Base-by-base conservation (phyloP, 1,140 invertebrate genomes). In the Drosophila melanogaster region DNA sequence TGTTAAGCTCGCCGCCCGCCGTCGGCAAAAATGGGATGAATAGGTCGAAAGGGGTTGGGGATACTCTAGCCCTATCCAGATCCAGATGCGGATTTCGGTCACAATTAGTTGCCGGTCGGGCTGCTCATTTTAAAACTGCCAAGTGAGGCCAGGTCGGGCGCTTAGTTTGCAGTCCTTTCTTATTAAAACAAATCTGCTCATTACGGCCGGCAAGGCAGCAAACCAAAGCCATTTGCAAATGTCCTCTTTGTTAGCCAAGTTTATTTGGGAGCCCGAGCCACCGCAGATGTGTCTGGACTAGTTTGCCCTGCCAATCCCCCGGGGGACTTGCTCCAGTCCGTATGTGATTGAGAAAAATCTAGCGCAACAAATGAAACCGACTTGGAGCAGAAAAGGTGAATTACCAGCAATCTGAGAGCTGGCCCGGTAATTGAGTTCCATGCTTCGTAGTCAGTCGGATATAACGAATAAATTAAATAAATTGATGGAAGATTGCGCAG, bases 181-280 rank as follows among this genome's bases (percentile, higher is more conserved):
- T 84, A 89, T 90, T 89, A 79, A 79, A 90, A 89, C 70, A 89
- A 90, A 89, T 89, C 57, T 90, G 77, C 85, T 89, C 85, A 89
- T 89, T 89, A 89, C 65, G 44, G 65, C 67, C 35, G 54, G 33
- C 49, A 58, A 65, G 40, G 53, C 40, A 59, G 65, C 44, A 77
- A 84, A 89, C 84, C 84, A 67, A 84, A 85, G 77, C 72, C 65
- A 89, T 89, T 89, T 89, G 77, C 86, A 81, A 89, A 84, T 86
- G 85, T 90, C 85, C 77, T 47, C 69, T 77, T 84, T 59, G 73
- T 79, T 72, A 40, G 77, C 74, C 72, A 62, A 86, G 67, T 78
- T 79, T 62, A 61, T 83, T 83, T 66, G 62, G 40, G 22, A 47
- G 37, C 62, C 50, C 3, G 15, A 30, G 50, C 41, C 61, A 61